phyloP scores from a whole-genome alignment of 2,888 invertebrate genomes.

The Aplocera efformata region DNA sequence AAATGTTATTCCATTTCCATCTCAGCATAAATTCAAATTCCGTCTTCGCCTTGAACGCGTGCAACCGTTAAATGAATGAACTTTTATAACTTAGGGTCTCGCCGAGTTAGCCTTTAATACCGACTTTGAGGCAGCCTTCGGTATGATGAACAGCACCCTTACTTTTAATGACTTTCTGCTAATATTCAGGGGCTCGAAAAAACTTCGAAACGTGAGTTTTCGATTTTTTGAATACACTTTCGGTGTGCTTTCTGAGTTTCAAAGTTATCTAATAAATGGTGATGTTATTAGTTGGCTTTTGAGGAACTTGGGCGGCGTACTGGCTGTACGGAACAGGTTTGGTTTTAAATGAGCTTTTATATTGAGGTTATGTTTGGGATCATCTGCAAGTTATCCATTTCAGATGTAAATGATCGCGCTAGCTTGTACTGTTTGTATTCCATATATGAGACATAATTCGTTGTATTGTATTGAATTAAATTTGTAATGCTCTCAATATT shows the following conservation, averaged over 20 bases:
- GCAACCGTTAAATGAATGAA: conserved; percentile 79
- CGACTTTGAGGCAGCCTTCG: conserved; percentile 62
- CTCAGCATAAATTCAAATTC: conserved; percentile 64
- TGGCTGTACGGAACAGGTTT: no score
- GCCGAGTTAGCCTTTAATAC: conserved; percentile 65
- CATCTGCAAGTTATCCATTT: no score
- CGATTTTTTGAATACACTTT: conserved; percentile 43
- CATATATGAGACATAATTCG: no score
- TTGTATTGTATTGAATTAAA: no score
- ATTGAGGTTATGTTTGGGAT: no score
- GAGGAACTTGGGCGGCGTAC: background rate
- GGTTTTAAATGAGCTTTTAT: no score
- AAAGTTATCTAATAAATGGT: conserved; percentile 28
- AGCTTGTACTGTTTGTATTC: no score
- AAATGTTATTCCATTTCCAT: conserved; percentile 27
- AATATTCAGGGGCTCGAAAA: conserved; percentile 68
- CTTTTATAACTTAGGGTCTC: conserved; percentile 74
- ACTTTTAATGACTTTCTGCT: conserved; percentile 81
- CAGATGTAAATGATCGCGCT: no score
- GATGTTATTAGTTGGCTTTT: conserved; percentile 16
- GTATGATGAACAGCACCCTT: conserved; percentile 74
- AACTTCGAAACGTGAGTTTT: conserved; percentile 50
- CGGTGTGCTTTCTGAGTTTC: conserved; percentile 23
- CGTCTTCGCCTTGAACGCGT: conserved; percentile 52
- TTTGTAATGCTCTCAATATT: no score